Evolutionary conservation across 2,888 invertebrate genomes (phyloP).

Genomic region (Limnephilus auricula): DNA sequence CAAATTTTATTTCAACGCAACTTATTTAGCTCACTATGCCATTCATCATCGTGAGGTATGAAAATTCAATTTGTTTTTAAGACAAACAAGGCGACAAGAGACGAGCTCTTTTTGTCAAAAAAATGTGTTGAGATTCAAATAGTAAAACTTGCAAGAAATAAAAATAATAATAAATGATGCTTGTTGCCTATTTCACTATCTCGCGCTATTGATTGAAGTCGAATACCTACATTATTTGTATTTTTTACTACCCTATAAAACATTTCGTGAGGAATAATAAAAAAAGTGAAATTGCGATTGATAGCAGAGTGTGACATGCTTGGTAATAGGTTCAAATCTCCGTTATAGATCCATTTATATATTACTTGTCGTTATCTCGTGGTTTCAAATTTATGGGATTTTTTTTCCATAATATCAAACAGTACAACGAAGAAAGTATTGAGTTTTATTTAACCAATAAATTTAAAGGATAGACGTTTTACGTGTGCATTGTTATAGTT

Average conservation of each 20-base stretch:
- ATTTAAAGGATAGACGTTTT: no score
- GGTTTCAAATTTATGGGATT: not conserved
- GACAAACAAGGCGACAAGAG: no score
- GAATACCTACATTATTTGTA: not conserved
- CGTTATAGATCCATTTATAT: not conserved
- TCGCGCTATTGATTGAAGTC: not conserved
- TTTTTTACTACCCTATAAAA: not conserved
- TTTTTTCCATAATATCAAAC: not conserved
- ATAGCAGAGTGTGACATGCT: constrained; percentile 2
- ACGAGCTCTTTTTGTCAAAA: not conserved
- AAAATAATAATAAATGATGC: not conserved
- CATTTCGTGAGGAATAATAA: not conserved
- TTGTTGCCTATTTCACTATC: not conserved
- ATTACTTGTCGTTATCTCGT: not conserved
- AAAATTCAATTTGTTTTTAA: not conserved
- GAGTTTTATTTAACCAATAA: not conserved
- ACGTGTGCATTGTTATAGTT: not conserved
- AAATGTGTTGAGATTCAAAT: no score
- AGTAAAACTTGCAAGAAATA: no score
- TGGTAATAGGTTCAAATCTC: constrained; percentile 2
- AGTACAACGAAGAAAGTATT: not conserved
- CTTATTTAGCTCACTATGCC: not conserved
- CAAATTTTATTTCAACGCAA: not conserved
- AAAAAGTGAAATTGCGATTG: not conserved
- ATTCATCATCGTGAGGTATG: not conserved